Evolutionary conservation across 2,113 vertebrate genomes (phyloP).

Genomic region (Colaptes auratus): DNA sequence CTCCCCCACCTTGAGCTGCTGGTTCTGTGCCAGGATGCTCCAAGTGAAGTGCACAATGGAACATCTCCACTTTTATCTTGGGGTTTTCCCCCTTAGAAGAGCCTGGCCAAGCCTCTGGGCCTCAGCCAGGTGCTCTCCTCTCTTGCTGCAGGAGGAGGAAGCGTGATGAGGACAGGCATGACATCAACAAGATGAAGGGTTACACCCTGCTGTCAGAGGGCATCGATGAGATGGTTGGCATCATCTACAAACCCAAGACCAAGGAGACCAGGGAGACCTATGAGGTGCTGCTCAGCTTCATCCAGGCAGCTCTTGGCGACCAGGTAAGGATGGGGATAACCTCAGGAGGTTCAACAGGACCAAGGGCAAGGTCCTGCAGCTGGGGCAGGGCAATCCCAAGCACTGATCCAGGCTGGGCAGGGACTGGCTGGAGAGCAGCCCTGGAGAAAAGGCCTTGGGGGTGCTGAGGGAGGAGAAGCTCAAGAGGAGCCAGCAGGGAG

Average conservation of each 20-base stretch:
- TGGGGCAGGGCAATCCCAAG: no score
- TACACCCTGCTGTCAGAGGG: conserved; percentile 94
- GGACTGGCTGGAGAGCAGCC: no score
- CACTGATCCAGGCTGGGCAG: no score
- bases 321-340: conserved; percentile 79
- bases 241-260: conserved; percentile 98
- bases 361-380: no score
- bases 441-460: no score
- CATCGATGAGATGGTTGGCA: conserved; percentile 98
- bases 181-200: conserved; percentile 98
- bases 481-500: no score
- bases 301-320: conserved; percentile 96
- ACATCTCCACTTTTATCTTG: rapidly evolving
- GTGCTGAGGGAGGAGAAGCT: no score
- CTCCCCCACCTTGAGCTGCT: no score
- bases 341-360: rapidly evolving
- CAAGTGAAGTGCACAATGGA: no score
- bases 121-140: not conserved
- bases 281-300: conserved; percentile 95
- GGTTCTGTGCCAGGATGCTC: no score
- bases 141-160: conserved; percentile 85
- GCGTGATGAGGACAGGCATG: conserved; percentile 93
- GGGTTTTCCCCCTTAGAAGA: not conserved
- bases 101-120: rapidly evolving
- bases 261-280: conserved; percentile 98